phyloP scores from a whole-genome alignment of 2,888 invertebrate genomes.

The Ochropleura leucogaster region DNA sequence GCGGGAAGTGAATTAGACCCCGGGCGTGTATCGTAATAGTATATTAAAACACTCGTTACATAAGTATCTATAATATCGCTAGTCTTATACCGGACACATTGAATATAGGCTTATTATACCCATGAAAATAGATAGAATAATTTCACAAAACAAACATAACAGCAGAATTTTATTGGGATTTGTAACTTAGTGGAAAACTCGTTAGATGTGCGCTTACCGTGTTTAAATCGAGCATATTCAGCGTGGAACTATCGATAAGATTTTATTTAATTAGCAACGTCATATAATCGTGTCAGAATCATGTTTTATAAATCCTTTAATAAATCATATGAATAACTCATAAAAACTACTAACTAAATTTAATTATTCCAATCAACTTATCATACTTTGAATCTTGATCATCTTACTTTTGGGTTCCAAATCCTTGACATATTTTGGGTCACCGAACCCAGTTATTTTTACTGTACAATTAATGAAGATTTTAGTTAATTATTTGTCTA shows the following conservation, averaged over 20 bases:
- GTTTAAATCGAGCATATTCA: background rate
- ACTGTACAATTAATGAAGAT: background rate
- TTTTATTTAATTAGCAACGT: background rate
- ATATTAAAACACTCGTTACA: too few species aligned
- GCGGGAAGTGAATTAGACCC: too few species aligned
- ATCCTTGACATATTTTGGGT: constrained; percentile 3
- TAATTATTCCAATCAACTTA: background rate
- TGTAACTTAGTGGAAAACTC: background rate
- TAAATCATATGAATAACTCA: too few species aligned
- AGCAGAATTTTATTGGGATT: background rate
- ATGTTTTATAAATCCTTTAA: background rate
- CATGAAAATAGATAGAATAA: background rate
- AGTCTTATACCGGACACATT: too few species aligned
- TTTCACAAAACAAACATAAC: background rate
- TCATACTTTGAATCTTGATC: background rate
- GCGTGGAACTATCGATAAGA: background rate
- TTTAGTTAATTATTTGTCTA: background rate
- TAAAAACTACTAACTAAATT: too few species aligned
- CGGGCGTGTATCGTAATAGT: too few species aligned
- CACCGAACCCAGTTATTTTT: background rate
- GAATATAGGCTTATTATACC: too few species aligned
- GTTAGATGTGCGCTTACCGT: background rate
- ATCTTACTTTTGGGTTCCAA: background rate
- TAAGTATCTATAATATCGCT: too few species aligned
- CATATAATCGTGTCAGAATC: background rate